Evolutionary conservation across 2,888 invertebrate genomes (phyloP).

Genomic region (Ganaspis brasiliensis): DNA sequence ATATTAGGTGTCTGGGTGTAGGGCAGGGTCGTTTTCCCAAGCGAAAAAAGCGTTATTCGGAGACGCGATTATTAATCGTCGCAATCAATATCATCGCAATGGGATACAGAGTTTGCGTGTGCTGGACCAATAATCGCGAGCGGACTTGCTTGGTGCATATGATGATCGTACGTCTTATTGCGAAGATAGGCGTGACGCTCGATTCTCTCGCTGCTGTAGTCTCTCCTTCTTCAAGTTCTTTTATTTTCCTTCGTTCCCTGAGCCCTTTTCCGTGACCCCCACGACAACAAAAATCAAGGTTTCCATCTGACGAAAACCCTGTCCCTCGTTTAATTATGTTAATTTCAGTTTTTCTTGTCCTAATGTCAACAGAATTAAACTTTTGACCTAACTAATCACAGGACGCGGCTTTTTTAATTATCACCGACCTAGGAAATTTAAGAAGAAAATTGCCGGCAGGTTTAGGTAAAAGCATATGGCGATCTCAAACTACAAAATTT

Average conservation of each 20-base stretch:
- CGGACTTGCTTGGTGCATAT: slow-evolving; percentile 64
- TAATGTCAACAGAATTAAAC: no score
- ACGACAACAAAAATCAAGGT: background rate
- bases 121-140: slow-evolving; percentile 73
- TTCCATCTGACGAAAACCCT: no score
- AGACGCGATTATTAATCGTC: slow-evolving; percentile 78
- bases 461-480: no score
- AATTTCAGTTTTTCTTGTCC: no score
- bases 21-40: slow-evolving; percentile 55
- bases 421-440: no score
- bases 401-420: no score
- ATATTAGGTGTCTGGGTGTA: slow-evolving; percentile 66
- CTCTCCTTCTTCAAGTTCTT: background rate
- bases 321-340: no score
- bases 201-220: slow-evolving; percentile 49
- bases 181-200: slow-evolving; percentile 72
- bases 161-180: slow-evolving; percentile 69
- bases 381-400: no score
- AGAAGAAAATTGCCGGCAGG: no score
- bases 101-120: slow-evolving; percentile 75
- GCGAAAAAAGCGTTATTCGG: slow-evolving; percentile 68
- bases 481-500: no score
- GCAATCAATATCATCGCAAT: slow-evolving; percentile 78
- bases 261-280: slow-evolving; percentile 7
- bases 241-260: background rate